Conservation (phyloP, 2,113 vertebrate species). For the Ameiurus melas region DNA sequence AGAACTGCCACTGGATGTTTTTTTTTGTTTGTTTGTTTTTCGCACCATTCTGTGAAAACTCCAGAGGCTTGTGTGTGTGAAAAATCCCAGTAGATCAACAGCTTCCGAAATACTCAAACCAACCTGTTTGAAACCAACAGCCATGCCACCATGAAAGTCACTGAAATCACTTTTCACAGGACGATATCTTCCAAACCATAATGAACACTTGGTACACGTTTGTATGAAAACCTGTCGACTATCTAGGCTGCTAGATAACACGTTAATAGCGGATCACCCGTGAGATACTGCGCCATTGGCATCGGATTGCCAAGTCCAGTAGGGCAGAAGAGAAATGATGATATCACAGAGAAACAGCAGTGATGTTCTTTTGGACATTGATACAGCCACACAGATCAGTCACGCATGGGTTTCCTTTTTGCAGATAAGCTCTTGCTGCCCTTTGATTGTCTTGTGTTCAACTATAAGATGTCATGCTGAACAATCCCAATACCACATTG, state of each 20-base stretch:
- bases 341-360: not conserved
- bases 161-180: not conserved
- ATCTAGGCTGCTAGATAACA: not conserved
- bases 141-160: not conserved
- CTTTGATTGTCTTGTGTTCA: not conserved
- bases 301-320: not conserved
- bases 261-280: not conserved
- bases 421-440: not conserved
- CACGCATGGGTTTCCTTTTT: not conserved
- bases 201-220: not conserved
- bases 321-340: not conserved
- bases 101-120: not conserved
- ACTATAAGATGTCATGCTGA: not conserved
- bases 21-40: too few species aligned
- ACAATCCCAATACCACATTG: not conserved
- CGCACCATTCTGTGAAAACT: not conserved
- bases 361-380: not conserved
- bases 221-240: not conserved
- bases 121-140: not conserved
- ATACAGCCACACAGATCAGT: not conserved
- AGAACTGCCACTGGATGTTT: not conserved
- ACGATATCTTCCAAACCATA: not conserved
- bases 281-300: not conserved
- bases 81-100: not conserved
- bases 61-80: not conserved